Percentiles rank a stretch among this genome's conserved stretches.
Evolutionary conservation across 2,888 invertebrate genomes (phyloP).

Genomic region (Phyllotreta striolata): DNA sequence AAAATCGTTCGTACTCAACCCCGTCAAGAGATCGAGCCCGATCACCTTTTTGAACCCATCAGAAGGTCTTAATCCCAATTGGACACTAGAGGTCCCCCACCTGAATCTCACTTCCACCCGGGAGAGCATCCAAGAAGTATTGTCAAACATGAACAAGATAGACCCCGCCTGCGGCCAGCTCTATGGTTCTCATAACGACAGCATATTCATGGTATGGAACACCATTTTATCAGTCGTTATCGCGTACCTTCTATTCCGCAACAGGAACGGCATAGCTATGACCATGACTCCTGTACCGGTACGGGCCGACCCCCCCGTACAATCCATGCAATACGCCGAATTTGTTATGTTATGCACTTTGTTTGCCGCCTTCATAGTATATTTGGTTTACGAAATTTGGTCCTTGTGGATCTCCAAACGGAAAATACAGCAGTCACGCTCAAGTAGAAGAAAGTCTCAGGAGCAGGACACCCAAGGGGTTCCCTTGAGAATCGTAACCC

Average conservation of each 20-base stretch:
- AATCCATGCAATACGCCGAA: no score
- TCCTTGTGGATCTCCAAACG: no score
- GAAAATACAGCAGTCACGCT: no score
- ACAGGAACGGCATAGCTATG: background rate
- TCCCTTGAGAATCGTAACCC: no score
- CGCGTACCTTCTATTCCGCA: background rate
- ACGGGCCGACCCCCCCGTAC: no score
- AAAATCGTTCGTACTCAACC: conserved; percentile 33
- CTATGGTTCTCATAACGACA: conserved; percentile 2
- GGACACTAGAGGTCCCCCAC: conserved; percentile 9
- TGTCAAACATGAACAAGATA: background rate
- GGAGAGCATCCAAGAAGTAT: background rate
- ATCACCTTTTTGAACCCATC: conserved; percentile 3
- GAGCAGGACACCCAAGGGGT: no score
- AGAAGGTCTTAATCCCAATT: conserved; percentile 2
- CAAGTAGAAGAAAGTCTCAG: no score
- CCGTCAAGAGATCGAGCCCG: background rate
- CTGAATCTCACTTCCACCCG: conserved; percentile 1
- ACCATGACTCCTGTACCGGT: no score
- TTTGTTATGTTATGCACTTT: no score
- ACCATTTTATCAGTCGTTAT: background rate
- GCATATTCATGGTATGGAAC: conserved; percentile 11
- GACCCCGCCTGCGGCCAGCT: background rate
- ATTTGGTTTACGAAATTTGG: no score
- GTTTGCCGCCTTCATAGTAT: no score